Evolutionary conservation across 2,888 invertebrate species (phyloP), one percentile per base, ranked within the genome.

Genomic region (Lasioglossum lativentre): DNA sequence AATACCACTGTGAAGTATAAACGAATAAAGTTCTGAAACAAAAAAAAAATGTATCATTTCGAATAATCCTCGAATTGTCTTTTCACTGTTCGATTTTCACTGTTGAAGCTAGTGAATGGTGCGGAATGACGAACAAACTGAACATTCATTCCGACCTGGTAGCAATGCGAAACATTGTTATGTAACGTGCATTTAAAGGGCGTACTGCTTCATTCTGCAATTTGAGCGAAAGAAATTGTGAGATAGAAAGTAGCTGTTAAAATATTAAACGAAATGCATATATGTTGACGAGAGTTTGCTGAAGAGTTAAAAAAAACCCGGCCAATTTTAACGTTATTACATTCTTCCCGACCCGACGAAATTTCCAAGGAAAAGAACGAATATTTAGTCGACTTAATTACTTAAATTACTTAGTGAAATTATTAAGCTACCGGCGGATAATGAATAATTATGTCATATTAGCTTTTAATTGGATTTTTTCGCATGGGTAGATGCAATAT

Each of bases 71-170:
- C 19, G 5, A 30, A 63, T 14, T 59, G 30, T 75, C 42, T 16
- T 45, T 16, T 45, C n/a, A 47, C 23, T 10, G 47, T 47, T n/a
- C n/a, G n/a, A n/a, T n/a, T n/a, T n/a, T n/a, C n/a, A n/a, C n/a
- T n/a, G n/a, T n/a, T n/a, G n/a, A n/a, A n/a, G n/a, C n/a, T n/a
- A n/a, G n/a, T 45, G 38, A 76, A 45, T 38, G 30, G 16, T n/a
- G 1, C 42, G 45, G 19, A 38, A 47, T 47, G 45, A 38, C 47
- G 76, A 63, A 45, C 66, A 76, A 68, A 45, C 66, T 16, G 6
- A 66, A 66, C 23, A 14, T 45, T 76, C n/a, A 16, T 45, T 76
- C 30, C 42, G 8, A 8, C 76, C 38, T n/a, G 75, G 59, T 75
- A 75, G 34, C 56, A 40, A 56, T 38, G 23, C 42, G 59, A 27